Evolutionary conservation across 2,797 vertebrate genomes (phyloP).

Genomic region (Phoxinus dragarum): DNA sequence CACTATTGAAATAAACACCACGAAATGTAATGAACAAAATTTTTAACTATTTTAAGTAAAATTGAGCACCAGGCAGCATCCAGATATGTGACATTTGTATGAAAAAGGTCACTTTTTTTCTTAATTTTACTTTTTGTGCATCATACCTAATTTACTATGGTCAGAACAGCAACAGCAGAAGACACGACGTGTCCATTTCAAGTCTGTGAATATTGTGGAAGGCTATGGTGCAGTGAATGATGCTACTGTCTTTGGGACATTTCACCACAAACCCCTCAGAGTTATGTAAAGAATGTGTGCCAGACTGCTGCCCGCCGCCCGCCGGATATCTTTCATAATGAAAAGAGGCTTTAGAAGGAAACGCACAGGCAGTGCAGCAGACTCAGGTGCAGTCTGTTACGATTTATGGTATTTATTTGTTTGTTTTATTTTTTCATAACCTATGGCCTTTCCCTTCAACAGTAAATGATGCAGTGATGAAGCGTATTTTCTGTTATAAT

Average conservation of each 20-base stretch:
- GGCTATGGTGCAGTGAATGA: constrained; percentile 66
- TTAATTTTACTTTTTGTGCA: neutral
- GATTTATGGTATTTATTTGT: constrained; percentile 15
- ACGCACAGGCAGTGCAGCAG: constrained; percentile 39
- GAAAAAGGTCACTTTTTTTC: neutral
- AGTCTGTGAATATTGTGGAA: constrained; percentile 22
- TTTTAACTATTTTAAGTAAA: neutral
- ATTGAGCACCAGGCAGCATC: neutral
- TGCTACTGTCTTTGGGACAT: constrained; percentile 63
- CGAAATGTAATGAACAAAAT: neutral
- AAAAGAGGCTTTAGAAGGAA: constrained; percentile 47
- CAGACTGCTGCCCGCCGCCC: constrained; percentile 46
- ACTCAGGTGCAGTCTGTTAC: constrained; percentile 48
- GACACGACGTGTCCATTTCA: neutral
- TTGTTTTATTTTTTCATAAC: constrained; percentile 33
- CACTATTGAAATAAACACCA: neutral
- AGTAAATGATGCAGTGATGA: neutral
- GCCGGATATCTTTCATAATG: constrained; percentile 55
- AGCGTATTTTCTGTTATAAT: constrained; percentile 16
- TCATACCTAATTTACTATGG: neutral
- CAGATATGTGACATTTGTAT: neutral
- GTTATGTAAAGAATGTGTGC: constrained; percentile 65
- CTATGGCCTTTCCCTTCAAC: neutral
- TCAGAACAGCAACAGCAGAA: neutral
- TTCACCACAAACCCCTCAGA: constrained; percentile 68